These are phyloP conservation scores for Dallia pectoralis DNA, from an alignment of 2,797 vertebrate species.

Conservation along the genomic window DNA sequence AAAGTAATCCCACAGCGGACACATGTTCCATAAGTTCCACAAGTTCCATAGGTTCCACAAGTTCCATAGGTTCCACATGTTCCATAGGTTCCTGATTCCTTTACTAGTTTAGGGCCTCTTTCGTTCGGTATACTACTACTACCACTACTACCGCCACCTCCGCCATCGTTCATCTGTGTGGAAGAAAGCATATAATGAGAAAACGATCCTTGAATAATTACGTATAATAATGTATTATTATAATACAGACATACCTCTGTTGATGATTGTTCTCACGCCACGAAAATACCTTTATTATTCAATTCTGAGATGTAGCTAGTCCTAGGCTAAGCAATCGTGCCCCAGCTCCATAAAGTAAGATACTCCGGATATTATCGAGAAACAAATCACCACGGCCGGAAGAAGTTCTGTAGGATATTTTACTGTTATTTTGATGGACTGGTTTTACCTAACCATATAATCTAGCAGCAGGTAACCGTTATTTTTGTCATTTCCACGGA, in stretches of 20 bases:
- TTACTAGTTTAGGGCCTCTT: neutral
- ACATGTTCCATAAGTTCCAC: constrained; percentile 18
- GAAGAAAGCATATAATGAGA: neutral
- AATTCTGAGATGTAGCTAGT: too few species aligned
- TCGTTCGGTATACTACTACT: neutral
- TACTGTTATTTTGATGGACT: neutral
- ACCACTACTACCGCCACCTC: neutral
- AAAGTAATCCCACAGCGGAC: constrained; percentile 12
- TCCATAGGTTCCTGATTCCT: constrained; percentile 5
- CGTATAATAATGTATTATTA: neutral
- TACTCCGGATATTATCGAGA: neutral
- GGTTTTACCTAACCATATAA: neutral
- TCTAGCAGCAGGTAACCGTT: neutral
- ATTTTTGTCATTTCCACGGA: neutral
- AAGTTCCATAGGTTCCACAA: constrained; percentile 9
- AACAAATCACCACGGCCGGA: neutral
- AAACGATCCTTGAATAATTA: neutral
- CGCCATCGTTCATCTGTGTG: neutral
- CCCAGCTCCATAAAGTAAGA: neutral
- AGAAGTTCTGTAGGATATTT: neutral
- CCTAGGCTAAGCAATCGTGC: too few species aligned
- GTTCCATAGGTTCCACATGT: constrained; percentile 20
- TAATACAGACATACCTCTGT: neutral
- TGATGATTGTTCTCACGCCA: neutral
- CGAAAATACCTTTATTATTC: neutral